Percentiles rank a stretch among this genome's conserved stretches.
Conservation (phyloP, 2,797 vertebrate genomes). For the Epinephelus awoara region DNA sequence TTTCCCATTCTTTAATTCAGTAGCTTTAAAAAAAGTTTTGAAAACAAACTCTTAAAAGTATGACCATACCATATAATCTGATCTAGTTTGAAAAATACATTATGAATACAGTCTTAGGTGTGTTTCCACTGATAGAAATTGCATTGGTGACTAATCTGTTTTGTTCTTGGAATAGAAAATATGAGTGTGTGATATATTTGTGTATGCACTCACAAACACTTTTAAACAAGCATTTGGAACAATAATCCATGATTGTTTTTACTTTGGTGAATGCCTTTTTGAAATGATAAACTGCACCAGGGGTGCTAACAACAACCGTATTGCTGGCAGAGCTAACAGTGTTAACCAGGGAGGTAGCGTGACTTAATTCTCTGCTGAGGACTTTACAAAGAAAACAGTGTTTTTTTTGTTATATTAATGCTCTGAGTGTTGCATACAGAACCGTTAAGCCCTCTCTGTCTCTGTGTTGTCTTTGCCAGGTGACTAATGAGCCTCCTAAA, state of each 20-base stretch:
- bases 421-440: too few species aligned
- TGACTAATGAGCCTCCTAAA: slow-evolving; percentile 90
- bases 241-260: slow-evolving; percentile 1
- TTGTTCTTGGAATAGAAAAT: background rate
- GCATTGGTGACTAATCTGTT: background rate
- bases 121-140: slow-evolving; percentile 4
- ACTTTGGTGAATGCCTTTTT: background rate
- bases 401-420: too few species aligned
- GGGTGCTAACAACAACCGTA: too few species aligned
- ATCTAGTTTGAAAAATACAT: slow-evolving; percentile 2
- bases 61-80: background rate
- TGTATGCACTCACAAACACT: background rate
- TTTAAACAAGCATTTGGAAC: slow-evolving; percentile 4
- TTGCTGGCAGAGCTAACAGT: too few species aligned
- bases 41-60: background rate
- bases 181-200: background rate
- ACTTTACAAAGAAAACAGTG: background rate
- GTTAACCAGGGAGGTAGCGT: too few species aligned
- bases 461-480: slow-evolving; percentile 70
- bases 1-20: too few species aligned
- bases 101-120: background rate
- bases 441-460: background rate
- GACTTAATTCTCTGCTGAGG: too few species aligned
- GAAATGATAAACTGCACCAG: background rate
- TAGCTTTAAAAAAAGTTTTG: background rate